phyloP scores from a whole-genome alignment of 1,140 invertebrate genomes.

The Brachionus angularis region DNA sequence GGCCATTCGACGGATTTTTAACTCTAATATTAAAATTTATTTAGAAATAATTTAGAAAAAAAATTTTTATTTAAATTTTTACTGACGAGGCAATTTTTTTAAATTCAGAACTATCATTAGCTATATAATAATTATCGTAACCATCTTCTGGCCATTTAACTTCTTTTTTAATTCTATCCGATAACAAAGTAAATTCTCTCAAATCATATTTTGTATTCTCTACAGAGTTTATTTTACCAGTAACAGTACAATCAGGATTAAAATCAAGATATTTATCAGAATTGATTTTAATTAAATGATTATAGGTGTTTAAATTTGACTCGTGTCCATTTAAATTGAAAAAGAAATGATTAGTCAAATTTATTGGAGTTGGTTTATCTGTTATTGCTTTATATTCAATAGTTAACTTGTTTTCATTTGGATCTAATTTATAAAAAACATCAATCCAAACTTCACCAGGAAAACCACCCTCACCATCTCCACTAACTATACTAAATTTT shows the following conservation, averaged over 20 bases:
- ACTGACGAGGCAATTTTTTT: conserved; percentile 47
- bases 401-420: conserved; percentile 65
- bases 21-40: neutral
- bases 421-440: conserved; percentile 67
- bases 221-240: conserved; percentile 62
- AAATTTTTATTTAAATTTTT: neutral
- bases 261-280: conserved; percentile 73
- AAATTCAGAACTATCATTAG: conserved; percentile 55
- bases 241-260: conserved; percentile 70
- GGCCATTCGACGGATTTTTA: conserved; percentile 18
- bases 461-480: conserved; percentile 77
- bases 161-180: conserved; percentile 48
- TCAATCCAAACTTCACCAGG: conserved; percentile 67
- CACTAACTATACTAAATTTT: conserved; percentile 67
- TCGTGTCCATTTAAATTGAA: conserved; percentile 84
- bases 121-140: conserved; percentile 74
- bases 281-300: conserved; percentile 70
- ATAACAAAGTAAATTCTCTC: conserved; percentile 61
- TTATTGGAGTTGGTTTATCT: conserved; percentile 75
- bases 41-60: neutral
- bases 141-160: conserved; percentile 59
- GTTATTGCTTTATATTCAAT: conserved; percentile 70
- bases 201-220: conserved; percentile 69
- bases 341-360: conserved; percentile 86
- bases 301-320: conserved; percentile 46